Percentiles rank a stretch among this genome's conserved stretches.
phyloP scores from a whole-genome alignment of 2,888 invertebrate genomes.

The Arenicola marina region DNA sequence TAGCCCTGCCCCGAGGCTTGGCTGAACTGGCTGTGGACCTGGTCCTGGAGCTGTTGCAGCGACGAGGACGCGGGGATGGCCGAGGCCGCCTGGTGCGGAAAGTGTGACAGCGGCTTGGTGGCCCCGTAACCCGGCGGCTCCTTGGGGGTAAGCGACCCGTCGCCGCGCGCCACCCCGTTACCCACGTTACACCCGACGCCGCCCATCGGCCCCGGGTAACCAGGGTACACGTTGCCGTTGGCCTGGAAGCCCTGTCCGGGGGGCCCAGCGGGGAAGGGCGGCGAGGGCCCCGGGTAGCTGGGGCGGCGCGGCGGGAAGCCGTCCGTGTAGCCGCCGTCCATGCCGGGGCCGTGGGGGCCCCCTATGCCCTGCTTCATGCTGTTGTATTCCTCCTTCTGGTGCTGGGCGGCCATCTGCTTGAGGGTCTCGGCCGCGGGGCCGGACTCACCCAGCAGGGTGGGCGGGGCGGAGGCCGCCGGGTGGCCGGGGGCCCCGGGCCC shows the following conservation, averaged over 20 bases:
- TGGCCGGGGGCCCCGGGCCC: not conserved
- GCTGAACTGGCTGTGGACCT: constrained; percentile 71
- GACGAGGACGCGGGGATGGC: constrained; percentile 25
- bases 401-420: constrained; percentile 96
- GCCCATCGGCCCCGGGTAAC: not conserved
- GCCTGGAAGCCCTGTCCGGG: not conserved
- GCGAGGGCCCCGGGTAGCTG: not conserved
- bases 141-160: not conserved
- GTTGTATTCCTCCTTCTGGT: constrained; percentile 74
- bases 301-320: not conserved
- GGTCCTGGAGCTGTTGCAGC: constrained; percentile 54
- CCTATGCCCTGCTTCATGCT: not conserved
- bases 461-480: constrained; percentile 5
- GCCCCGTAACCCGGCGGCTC: constrained; percentile 36
- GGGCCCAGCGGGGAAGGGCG: not conserved
- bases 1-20: too few species aligned
- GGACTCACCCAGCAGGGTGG: constrained; percentile 38
- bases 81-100: constrained; percentile 19
- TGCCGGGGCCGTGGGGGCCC: not conserved
- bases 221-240: not conserved
- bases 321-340: not conserved
- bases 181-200: not conserved
- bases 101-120: constrained; percentile 57
- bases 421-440: constrained; percentile 93
- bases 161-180: not conserved